phyloP scores from a whole-genome alignment of 2,113 vertebrate genomes.

The Percopsis transmontana region DNA sequence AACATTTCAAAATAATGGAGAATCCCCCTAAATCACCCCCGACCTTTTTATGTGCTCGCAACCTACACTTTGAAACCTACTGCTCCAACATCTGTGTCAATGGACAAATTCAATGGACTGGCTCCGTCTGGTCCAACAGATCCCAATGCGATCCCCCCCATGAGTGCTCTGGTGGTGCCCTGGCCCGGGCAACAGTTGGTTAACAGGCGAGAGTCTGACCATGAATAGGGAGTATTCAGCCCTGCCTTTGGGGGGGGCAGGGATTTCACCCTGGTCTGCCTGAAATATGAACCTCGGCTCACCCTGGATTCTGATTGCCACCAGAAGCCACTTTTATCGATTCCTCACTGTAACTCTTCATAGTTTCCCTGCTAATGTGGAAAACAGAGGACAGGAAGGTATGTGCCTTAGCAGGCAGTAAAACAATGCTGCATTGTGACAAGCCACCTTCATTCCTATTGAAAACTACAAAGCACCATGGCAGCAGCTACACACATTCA shows the following conservation, averaged over 20 bases:
- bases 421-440: slow-evolving; percentile 43
- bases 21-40: no score
- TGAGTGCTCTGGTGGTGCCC: not conserved
- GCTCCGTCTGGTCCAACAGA: no score
- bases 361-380: slow-evolving; percentile 48
- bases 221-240: slow-evolving; percentile 58
- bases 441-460: slow-evolving; percentile 34
- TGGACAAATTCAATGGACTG: no score
- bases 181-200: slow-evolving; percentile 40
- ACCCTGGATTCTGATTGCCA: slow-evolving; percentile 49
- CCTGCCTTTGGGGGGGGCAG: slow-evolving; percentile 39
- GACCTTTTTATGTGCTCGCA: no score
- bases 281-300: slow-evolving; percentile 54
- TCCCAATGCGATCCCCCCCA: not conserved
- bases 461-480: slow-evolving; percentile 26
- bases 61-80: no score
- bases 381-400: slow-evolving; percentile 54
- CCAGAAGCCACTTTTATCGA: slow-evolving; percentile 55
- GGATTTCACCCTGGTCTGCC: slow-evolving; percentile 58
- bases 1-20: no score
- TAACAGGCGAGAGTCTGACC: slow-evolving; percentile 31
- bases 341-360: slow-evolving; percentile 37
- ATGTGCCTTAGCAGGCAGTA: slow-evolving; percentile 32
- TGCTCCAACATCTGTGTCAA: no score
- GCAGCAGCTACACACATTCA: slow-evolving; percentile 45